A percentile compares a stretch with the other conserved stretches of the same genome.
These are phyloP conservation scores for Meiosimyza decipiens DNA, from an alignment of 2,888 invertebrate species.

Conservation along the genomic window DNA sequence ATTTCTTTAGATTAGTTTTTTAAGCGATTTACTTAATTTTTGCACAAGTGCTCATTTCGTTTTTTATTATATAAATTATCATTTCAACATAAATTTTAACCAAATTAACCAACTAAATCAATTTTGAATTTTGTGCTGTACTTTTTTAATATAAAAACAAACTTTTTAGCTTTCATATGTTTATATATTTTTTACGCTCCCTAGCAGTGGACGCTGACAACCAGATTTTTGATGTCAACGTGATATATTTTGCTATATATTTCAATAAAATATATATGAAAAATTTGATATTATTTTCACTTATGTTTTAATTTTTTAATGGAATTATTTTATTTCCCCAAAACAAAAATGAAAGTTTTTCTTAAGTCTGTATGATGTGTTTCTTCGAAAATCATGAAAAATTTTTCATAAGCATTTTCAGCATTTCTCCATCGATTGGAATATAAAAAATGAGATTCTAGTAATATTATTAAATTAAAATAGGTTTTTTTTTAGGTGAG, in stretches of 20 bases:
- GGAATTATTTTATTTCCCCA: not conserved
- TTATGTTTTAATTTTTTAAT: not conserved
- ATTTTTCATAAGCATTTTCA: too few relatives aligned
- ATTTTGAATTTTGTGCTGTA: constrained; percentile 28
- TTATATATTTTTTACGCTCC: constrained; percentile 30
- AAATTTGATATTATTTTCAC: constrained; percentile 1
- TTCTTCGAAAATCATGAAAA: too few relatives aligned
- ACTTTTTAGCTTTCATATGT: constrained; percentile 30
- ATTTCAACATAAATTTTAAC: not conserved
- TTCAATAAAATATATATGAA: not conserved
- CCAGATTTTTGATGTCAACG: constrained; percentile 53
- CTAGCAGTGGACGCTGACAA: constrained; percentile 46
- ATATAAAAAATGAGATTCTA: too few relatives aligned
- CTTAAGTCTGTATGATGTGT: not conserved
- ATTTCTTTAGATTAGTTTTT: not conserved
- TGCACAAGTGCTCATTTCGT: not conserved
- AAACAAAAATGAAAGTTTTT: not conserved
- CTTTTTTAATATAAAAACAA: constrained; percentile 16
- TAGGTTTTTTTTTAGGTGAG: too few relatives aligned
- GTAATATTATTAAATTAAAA: too few relatives aligned
- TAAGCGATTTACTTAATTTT: not conserved
- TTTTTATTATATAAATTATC: not conserved
- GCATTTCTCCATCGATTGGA: too few relatives aligned
- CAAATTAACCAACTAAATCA: not conserved
- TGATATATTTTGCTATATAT: constrained; percentile 18